phyloP scores from a whole-genome alignment of 2,113 vertebrate species.

The Ptilorrhoa leucosticta region DNA sequence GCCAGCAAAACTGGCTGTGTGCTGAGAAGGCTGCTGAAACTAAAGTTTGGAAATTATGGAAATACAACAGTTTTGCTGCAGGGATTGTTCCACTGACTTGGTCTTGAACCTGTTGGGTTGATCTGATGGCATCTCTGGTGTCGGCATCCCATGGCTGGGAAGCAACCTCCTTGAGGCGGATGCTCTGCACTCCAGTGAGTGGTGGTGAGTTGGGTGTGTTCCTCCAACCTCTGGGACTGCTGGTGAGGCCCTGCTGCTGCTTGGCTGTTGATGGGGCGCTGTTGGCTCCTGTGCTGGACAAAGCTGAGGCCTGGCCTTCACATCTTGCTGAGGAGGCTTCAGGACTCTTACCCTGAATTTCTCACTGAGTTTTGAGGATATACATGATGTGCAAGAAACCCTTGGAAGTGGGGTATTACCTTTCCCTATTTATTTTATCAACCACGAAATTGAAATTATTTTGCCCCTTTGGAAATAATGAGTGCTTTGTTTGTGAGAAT shows the following conservation, averaged over 20 bases:
- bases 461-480: neutral
- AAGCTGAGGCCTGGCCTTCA: neutral
- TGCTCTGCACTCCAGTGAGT: neutral
- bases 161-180: neutral
- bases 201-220: neutral
- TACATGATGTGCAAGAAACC: neutral
- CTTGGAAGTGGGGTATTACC: neutral
- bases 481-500: neutral
- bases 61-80: neutral
- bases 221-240: neutral
- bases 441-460: neutral
- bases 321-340: neutral
- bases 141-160: neutral
- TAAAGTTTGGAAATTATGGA: neutral
- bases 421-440: neutral
- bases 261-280: neutral
- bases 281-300: neutral
- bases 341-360: neutral
- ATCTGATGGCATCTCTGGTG: neutral
- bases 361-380: neutral
- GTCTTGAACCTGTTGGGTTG: neutral
- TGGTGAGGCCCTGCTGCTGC: neutral
- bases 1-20: neutral
- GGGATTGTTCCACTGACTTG: neutral
- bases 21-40: neutral